Evolutionary conservation across 2,797 vertebrate genomes (phyloP), one percentile per base, ranked within the genome.

Genomic region (Microhierax caerulescens): DNA sequence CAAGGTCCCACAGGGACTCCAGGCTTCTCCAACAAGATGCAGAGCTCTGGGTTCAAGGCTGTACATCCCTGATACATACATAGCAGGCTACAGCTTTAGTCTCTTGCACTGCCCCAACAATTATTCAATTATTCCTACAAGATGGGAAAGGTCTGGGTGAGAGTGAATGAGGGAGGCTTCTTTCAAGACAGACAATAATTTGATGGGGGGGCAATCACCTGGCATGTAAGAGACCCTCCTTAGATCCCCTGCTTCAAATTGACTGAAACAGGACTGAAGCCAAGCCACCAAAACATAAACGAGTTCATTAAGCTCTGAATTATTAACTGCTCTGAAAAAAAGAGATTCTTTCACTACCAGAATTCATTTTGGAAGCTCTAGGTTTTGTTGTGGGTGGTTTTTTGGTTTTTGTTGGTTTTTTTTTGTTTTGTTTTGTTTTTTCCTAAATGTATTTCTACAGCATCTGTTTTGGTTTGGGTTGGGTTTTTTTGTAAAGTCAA

Each of bases 121-220:
- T 85, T 83, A 85, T 48, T 93, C 45, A 68, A 4, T 94, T 93
- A 84, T 86, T 96, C 86, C 90, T 57, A 78, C 18, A 69, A 54
- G 24, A 34, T 65, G 80, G 85, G 54, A 94, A 78, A 85, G 50
- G 43, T 82, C 92, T 86, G 50, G 12, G 30, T 78, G 51, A 79
- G 48, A 68, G 25, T 83, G 60, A 90, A 88, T 28, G 8, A 90
- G 28, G 70, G 45, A 37, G 7, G 28, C 22, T 87, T 48, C 74
- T 90, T 85, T 84, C n/a, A 65, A 90, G 47, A 53, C 27, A 76
- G 67, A 7, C 23, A 79, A 41, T 63, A 91, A 85, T 79, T 21
- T 63, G 70, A 79, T 27, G 45, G 37, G 60, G 39, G n/a, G 24
- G 19, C 36, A 83, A 73, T 63, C 83, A 73, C 53, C 45, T 28